Evolutionary conservation across 1,140 invertebrate genomes (phyloP).

Genomic region (Hypothenemus hampei): DNA sequence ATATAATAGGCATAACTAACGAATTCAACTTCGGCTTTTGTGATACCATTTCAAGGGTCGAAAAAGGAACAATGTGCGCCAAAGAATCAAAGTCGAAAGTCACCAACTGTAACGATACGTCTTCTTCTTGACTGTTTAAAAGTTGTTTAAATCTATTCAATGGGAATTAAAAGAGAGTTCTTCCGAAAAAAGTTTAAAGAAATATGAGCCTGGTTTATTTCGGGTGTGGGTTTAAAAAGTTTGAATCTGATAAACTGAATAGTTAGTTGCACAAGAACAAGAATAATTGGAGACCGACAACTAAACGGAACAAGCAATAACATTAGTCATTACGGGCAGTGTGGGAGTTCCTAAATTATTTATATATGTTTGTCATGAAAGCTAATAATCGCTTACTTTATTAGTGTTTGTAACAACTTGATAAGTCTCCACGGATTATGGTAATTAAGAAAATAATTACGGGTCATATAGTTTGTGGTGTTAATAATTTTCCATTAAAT

Average conservation of each 20-base stretch:
- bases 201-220: too few species aligned
- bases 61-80: slow-evolving; percentile 19
- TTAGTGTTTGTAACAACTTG: background rate
- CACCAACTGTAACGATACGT: slow-evolving; percentile 36
- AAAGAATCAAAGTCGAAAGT: slow-evolving; percentile 29
- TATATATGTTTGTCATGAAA: slow-evolving; percentile 11
- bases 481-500: too few species aligned
- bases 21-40: slow-evolving; percentile 36
- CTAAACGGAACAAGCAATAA: slow-evolving; percentile 7
- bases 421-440: background rate
- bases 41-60: slow-evolving; percentile 34
- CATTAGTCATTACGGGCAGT: background rate
- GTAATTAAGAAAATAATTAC: background rate
- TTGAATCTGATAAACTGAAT: background rate
- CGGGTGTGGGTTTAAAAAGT: background rate
- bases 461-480: background rate
- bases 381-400: slow-evolving; percentile 2
- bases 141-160: slow-evolving; percentile 29
- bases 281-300: slow-evolving; percentile 3
- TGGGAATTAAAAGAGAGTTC: slow-evolving; percentile 1
- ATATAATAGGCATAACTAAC: slow-evolving; percentile 37
- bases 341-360: slow-evolving; percentile 1
- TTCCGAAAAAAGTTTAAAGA: too few species aligned
- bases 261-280: slow-evolving; percentile 5
- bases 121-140: slow-evolving; percentile 33